Conservation (phyloP, 2,888 invertebrate species). For the Chrysolina americana region DNA sequence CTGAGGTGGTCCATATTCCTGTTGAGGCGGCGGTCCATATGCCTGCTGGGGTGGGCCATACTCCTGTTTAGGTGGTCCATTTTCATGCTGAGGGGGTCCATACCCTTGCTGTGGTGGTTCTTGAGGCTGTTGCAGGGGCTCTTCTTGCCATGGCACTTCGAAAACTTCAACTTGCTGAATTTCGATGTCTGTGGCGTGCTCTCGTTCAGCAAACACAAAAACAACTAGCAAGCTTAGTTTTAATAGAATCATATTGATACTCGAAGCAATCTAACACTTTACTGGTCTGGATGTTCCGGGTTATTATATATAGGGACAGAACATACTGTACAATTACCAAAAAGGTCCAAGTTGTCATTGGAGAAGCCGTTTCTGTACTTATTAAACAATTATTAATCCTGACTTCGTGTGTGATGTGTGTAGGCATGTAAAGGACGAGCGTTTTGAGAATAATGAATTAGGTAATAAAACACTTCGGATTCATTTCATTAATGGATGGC, state of each 20-base stretch:
- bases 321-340: constrained; percentile 20
- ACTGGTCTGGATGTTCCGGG: constrained; percentile 12
- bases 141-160: constrained; percentile 29
- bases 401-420: constrained; percentile 20
- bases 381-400: constrained; percentile 31
- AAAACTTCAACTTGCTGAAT: constrained; percentile 42
- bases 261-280: constrained; percentile 22
- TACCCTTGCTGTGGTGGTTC: background rate
- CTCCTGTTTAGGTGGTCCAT: background rate
- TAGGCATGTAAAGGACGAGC: constrained; percentile 43
- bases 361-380: background rate
- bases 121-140: constrained; percentile 22
- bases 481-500: constrained; percentile 26
- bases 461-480: constrained; percentile 31
- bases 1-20: constrained; percentile 63
- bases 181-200: constrained; percentile 41
- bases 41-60: background rate
- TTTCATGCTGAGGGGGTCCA: background rate
- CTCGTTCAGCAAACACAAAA: constrained; percentile 26
- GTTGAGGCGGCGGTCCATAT: constrained; percentile 59
- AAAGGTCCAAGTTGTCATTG: constrained; percentile 35
- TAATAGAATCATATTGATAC: constrained; percentile 31
- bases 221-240: constrained; percentile 21
- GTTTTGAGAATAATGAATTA: constrained; percentile 38
- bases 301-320: constrained; percentile 17